These are phyloP conservation scores for Elachura formosa DNA, from an alignment of 2,113 vertebrate genomes.

Conservation along the genomic window DNA sequence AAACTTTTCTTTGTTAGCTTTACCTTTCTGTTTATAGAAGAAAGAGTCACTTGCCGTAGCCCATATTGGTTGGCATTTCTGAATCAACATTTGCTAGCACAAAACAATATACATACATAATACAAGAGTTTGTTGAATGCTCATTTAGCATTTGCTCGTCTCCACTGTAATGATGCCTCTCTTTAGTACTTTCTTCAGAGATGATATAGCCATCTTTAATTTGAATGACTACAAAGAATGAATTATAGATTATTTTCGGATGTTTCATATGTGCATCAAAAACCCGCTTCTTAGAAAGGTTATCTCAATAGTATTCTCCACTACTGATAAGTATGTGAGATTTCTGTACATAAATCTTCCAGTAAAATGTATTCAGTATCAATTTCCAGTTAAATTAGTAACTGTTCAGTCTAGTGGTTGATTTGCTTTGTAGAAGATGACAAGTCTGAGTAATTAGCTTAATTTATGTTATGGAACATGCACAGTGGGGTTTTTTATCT, in stretches of 20 bases:
- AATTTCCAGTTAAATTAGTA: slow-evolving; percentile 7
- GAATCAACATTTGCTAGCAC: not conserved
- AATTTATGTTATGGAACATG: not conserved
- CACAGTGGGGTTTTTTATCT: not conserved
- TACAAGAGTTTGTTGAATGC: not conserved
- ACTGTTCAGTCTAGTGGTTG: not conserved
- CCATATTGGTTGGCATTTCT: not conserved
- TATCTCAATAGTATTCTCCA: not conserved
- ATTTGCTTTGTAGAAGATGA: not conserved
- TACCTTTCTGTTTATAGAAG: not conserved
- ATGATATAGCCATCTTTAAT: not conserved
- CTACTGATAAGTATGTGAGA: not conserved
- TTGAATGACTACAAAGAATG: not conserved
- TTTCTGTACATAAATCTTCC: not conserved
- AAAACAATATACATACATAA: not conserved
- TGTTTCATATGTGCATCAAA: not conserved
- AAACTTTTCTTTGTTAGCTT: not conserved
- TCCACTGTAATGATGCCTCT: not conserved
- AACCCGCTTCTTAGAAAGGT: not conserved
- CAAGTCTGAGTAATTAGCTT: not conserved
- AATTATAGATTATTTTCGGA: not conserved
- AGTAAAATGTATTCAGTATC: not conserved
- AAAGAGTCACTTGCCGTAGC: not conserved
- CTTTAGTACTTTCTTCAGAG: not conserved
- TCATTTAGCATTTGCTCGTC: not conserved